Percentiles rank a stretch among this genome's conserved stretches.
Evolutionary conservation across 1,140 invertebrate genomes (phyloP).

Genomic region (Dysdera silvatica): DNA sequence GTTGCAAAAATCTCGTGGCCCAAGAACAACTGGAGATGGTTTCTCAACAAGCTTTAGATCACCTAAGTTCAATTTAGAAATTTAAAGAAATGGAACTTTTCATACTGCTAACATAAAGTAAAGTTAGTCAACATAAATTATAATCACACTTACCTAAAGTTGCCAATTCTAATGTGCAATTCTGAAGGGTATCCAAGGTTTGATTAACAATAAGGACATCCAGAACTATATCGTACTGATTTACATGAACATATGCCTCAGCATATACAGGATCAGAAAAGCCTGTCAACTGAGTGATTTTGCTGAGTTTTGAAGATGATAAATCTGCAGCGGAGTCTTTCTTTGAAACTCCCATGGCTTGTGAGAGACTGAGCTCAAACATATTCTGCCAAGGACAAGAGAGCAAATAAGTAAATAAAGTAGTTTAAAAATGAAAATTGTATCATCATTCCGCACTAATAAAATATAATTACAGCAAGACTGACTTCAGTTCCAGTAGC

Average conservation of each 20-base stretch:
- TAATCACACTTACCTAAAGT: conserved; percentile 60
- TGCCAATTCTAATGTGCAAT: conserved; percentile 93
- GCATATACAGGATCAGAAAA: conserved; percentile 99
- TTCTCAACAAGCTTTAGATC: conserved; percentile 97
- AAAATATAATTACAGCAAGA: conserved; percentile 49
- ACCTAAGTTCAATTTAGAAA: too few species aligned
- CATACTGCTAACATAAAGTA: neutral
- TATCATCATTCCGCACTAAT: conserved; percentile 50
- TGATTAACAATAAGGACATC: conserved; percentile 97
- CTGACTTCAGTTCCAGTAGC: conserved; percentile 65
- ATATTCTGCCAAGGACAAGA: conserved; percentile 55
- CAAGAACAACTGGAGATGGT: conserved; percentile 87
- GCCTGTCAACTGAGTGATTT: conserved; percentile 96
- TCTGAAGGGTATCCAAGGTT: conserved; percentile 93
- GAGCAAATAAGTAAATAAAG: neutral
- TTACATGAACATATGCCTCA: conserved; percentile 97
- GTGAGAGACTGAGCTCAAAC: conserved; percentile 89
- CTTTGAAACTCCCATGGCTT: conserved; percentile 67
- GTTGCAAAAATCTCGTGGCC: conserved; percentile 93
- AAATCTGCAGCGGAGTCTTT: conserved; percentile 46
- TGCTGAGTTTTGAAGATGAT: conserved; percentile 36
- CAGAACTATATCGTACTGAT: conserved; percentile 97
- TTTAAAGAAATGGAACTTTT: too few species aligned
- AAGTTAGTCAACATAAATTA: neutral
- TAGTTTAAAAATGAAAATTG: conserved; percentile 6